Base-by-base conservation (phyloP, 2,797 vertebrate genomes). In the Simalia tracyae region DNA sequence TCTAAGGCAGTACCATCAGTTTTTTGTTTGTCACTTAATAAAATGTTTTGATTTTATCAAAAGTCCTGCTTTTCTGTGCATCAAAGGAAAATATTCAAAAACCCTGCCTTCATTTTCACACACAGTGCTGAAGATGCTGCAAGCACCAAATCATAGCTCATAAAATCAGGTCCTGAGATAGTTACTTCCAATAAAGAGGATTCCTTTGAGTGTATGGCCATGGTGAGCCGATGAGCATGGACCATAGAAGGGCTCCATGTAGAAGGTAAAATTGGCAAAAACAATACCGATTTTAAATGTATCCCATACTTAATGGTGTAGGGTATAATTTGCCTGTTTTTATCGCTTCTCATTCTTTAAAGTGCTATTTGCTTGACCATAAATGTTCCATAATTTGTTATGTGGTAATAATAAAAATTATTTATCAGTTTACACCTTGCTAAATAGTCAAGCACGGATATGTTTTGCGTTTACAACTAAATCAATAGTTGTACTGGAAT, bases 111-210 rank as follows among this genome's bases (percentile, higher is more conserved):
- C 98, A 98, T 99, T 99, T 99, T 99, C 98, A 98, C 98, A 99
- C 99, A 99, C 99, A 99, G 99, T 99, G 99, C 98, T 99, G 99
- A 99, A 99, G 99, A 99, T 98, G 98, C 99, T 98, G 99, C 98
- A 98, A 98, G 98, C 98, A 98, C 97, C 97, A 97, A 98, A 97
- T 98, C 97, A 98, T 99, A 99, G 99, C 98, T 98, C 98, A 98
- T 99, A 99, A 98, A 98, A 98, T 99, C 98, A 99, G 99, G 99
- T 98, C 98, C 98, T 98, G 98, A 99, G 98, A 98, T 99, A 99
- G 99, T 99, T 99, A 97, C 97, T 99, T 98, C 98, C 98, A 98
- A 98, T 99, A 99, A 98, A 98, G 98, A 99, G 98, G 99, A 98
- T 98, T 98, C 98, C 98, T 99, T 99, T 99, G 98, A 98, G 98